Evolutionary conservation across 2,888 invertebrate species (phyloP), one percentile per base, ranked within the genome.

Genomic region (Rhamnusium bicolor): DNA sequence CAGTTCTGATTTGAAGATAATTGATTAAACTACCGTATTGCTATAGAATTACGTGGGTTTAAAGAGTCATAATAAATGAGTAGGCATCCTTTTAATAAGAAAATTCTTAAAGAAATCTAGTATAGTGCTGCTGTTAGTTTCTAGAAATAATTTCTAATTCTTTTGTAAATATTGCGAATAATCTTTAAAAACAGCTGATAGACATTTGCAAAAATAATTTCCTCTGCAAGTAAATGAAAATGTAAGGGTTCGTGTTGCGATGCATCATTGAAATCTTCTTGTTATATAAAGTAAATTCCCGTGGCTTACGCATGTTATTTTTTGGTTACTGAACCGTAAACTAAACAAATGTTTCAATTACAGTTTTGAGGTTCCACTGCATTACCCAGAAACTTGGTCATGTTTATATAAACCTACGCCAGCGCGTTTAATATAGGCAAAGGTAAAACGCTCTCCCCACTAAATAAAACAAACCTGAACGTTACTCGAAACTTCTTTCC

Each of bases 401-500:
- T 67, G 56, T 56, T 56, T 56, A 54, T 56, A 56, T 46, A 16
- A 67, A 56, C 56, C 56, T 24, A 67, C 56, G 65, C 56, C 10
- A 46, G 40, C 18, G 18, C 27, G 65, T 65, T 65, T 32, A 49
- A 60, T 68, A 68, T 68, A 68, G 60, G 21, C 58, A 49, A 24
- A 24, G 27, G 21, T 51, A 68, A 29, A 68, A 18, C 12, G 40
- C 27, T 51, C 12, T 65, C 69, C 67, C 69, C 61, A 61, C 69
- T 60, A 51, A 29, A 49, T 46, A 10, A 40, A 49, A 56, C 40
- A 32, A 32, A 40, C 54, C 32, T 47, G 63, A 58, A 47, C 46
- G 47, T 16, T 69, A 60, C 69, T 81, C 80, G 72, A 81, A 79
- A 81, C 79, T 79, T 66, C 74, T 81, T 82, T 83, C 81, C 82